These are phyloP conservation scores for Tragelaphus scriptus DNA, from an alignment of 2,113 vertebrate species.

Conservation along the genomic window DNA sequence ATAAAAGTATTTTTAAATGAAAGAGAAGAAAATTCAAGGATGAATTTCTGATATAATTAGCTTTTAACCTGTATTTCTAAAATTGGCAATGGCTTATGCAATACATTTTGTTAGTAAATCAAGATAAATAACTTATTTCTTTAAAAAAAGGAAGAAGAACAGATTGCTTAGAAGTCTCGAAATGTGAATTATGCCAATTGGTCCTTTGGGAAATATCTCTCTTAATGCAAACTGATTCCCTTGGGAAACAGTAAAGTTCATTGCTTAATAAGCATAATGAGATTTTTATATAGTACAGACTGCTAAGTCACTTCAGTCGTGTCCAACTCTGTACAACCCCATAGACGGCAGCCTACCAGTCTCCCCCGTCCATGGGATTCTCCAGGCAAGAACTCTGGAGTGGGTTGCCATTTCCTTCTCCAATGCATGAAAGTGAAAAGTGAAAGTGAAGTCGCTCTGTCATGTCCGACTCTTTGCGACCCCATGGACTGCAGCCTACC, in stretches of 20 bases:
- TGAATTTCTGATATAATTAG: not conserved
- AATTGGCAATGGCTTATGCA: not conserved
- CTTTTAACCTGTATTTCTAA: slow-evolving; percentile 24
- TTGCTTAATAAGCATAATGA: not conserved
- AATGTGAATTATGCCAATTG: not conserved
- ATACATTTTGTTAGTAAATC: slow-evolving; percentile 14
- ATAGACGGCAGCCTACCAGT: too few relatives aligned
- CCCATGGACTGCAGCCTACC: too few relatives aligned
- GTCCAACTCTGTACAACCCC: too few relatives aligned
- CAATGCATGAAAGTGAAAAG: too few relatives aligned
- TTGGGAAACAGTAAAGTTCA: not conserved
- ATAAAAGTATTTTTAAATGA: slow-evolving; percentile 29
- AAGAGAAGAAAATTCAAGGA: not conserved
- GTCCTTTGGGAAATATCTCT: not conserved
- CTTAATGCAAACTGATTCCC: slow-evolving; percentile 7
- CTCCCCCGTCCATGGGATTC: too few relatives aligned
- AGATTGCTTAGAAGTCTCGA: not conserved
- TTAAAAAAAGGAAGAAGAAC: not conserved
- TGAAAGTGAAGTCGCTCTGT: too few relatives aligned
- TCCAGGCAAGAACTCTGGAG: too few relatives aligned
- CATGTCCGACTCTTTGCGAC: too few relatives aligned
- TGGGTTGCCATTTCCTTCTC: too few relatives aligned
- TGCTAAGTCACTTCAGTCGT: too few relatives aligned
- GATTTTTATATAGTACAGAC: not conserved
- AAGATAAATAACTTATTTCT: slow-evolving; percentile 31